Evolutionary conservation across 2,797 vertebrate genomes (phyloP).

Genomic region (Melanotaenia maccullochi): DNA sequence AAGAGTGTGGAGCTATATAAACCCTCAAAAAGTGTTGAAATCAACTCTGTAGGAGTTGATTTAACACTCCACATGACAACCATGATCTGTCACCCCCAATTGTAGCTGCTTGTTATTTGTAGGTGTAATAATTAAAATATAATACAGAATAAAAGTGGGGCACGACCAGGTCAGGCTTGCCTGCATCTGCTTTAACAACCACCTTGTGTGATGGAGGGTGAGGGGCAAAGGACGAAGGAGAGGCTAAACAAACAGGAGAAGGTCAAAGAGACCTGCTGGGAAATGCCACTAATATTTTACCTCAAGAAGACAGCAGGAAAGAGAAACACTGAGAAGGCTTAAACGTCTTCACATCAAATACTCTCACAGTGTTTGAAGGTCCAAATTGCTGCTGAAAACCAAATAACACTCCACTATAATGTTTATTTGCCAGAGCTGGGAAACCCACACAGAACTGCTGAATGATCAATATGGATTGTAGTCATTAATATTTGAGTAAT

Average conservation of each 20-base stretch:
- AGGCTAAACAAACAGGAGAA: constrained; percentile 58
- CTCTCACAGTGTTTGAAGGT: constrained; percentile 27
- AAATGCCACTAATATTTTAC: constrained; percentile 58
- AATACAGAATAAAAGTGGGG: constrained; percentile 3
- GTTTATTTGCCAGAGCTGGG: constrained; percentile 1
- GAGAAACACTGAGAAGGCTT: constrained; percentile 9
- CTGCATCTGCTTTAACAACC: constrained; percentile 27
- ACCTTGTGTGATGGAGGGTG: constrained; percentile 27
- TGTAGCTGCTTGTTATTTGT: not conserved
- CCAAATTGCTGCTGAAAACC: constrained; percentile 13
- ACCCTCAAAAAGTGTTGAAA: no score
- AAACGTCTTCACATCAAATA: constrained; percentile 42
- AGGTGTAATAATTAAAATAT: not conserved
- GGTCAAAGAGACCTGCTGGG: constrained; percentile 65
- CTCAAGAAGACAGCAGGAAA: constrained; percentile 43
- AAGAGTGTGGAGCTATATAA: no score
- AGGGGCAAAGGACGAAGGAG: constrained; percentile 26
- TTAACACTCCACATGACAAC: not conserved
- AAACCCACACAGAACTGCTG: not conserved
- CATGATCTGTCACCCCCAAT: not conserved
- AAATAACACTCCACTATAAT: constrained; percentile 5
- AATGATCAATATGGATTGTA: constrained; percentile 26
- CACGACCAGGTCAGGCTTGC: constrained; percentile 5
- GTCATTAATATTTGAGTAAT: no score
- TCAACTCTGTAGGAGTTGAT: no score